Evolutionary conservation across 1,140 invertebrate genomes (phyloP), one percentile per base, ranked within the genome.

Genomic region (Zaprionus camerounensis): DNA sequence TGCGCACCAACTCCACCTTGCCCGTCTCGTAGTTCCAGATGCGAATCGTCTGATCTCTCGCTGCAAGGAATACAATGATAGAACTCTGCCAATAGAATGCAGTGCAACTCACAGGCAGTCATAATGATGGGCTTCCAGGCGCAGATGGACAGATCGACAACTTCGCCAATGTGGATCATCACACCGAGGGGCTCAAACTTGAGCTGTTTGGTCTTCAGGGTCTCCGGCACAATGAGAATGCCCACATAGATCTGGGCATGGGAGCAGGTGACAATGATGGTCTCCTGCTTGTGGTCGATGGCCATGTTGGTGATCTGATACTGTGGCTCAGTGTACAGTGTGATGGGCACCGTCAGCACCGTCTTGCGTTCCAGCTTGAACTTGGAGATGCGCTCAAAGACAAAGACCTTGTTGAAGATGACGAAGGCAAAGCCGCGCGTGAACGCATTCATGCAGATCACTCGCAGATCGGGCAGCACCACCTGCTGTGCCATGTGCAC

Each of bases 21-120:
- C 95, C 94, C 0, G 95, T 96, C 91, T 97, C 96, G 81, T 97
- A 98, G 88, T 99, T 97, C 98, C 98, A 99, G 13, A 99, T 94
- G 55, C 97, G 94, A 36, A 99, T 94, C 28, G 96, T 97, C 65
- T 96, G 94, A 92, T 99, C 98, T 12, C 94, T 85, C 71, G 92
- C 92, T 92, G 36, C 4, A 69, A 36, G n/a, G 2, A 7, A n/a
- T 36, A 15, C 36, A 1, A 12, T 2, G 13, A 51, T 2, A 12
- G 53, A 28, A 46, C 11, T 13, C 2, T 11, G 28, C 3, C 9
- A 1, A 51, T 20, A 5, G 5, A 2, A 46, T 5, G 15, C 17
- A 20, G 12, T 2, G 13, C 9, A n/a, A 76, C 79, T 94, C 93
- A 61, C 97, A 97, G 53, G 96, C 96, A 1, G 97, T 98, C 90